Evolutionary conservation across 2,888 invertebrate species (phyloP).

Genomic region (Melanargia galathea): DNA sequence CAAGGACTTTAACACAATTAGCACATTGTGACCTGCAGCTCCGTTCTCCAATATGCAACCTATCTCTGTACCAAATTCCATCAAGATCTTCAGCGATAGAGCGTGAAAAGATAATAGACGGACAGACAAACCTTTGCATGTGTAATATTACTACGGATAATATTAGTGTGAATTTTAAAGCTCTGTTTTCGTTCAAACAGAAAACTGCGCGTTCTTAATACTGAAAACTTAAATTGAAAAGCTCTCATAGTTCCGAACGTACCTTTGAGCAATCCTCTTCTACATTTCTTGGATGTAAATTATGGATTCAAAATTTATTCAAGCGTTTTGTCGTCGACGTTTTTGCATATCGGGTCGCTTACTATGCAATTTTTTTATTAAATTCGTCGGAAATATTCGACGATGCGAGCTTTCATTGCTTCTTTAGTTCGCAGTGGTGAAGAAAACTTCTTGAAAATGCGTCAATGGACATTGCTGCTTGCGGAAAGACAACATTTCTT

Average conservation of each 20-base stretch:
- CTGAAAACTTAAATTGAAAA: slow-evolving; percentile 14
- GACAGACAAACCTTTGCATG: too few species aligned
- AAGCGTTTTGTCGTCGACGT: slow-evolving; percentile 34
- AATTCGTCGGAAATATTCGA: background rate
- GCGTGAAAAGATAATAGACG: too few species aligned
- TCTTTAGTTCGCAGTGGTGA: background rate
- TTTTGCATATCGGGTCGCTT: slow-evolving; percentile 34
- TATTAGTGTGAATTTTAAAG: background rate
- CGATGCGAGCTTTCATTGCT: background rate
- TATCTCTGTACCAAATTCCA: too few species aligned
- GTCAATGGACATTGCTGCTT: background rate
- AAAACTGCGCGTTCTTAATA: background rate
- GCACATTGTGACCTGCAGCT: too few species aligned
- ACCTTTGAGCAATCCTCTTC: slow-evolving; percentile 22
- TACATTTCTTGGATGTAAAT: slow-evolving; percentile 34
- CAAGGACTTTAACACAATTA: too few species aligned
- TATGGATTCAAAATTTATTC: slow-evolving; percentile 41
- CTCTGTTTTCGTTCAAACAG: slow-evolving; percentile 3
- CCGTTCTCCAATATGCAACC: too few species aligned
- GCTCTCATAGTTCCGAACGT: slow-evolving; percentile 4
- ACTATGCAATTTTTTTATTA: slow-evolving; percentile 2
- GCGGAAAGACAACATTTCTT: background rate
- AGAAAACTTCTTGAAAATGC: background rate
- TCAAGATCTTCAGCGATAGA: too few species aligned
- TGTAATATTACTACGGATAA: background rate